Evolutionary conservation across 1,140 invertebrate genomes (phyloP).

Genomic region (Ridgeia piscesae): DNA sequence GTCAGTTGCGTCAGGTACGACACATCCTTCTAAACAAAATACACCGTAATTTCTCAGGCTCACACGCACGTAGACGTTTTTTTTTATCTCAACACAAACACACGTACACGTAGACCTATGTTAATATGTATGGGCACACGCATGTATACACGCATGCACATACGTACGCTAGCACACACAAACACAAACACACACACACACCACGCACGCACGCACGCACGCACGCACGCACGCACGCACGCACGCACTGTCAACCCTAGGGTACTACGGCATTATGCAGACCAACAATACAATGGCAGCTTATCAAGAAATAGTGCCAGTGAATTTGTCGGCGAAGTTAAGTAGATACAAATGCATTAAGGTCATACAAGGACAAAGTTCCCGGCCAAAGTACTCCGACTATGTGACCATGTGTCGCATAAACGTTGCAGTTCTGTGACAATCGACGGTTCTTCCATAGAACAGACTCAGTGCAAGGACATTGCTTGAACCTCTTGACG

Average conservation of each 20-base stretch:
- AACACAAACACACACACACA: not conserved
- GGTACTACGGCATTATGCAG: no score
- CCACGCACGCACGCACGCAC: not conserved
- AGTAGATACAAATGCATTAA: not conserved
- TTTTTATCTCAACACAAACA: no score
- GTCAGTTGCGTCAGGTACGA: not conserved
- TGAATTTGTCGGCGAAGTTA: not conserved
- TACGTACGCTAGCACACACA: not conserved
- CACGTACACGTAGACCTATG: no score
- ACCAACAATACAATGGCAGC: not conserved
- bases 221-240: no score
- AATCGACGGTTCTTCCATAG: not conserved
- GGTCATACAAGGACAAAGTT: not conserved
- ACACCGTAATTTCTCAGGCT: no score
- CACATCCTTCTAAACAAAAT: no score
- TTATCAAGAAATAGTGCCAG: not conserved
- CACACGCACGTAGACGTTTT: not conserved
- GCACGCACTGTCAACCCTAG: no score
- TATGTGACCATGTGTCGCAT: not conserved
- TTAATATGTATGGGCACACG: no score
- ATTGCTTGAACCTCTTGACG: not conserved
- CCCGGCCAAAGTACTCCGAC: not conserved
- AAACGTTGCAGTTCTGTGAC: not conserved
- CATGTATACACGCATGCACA: not conserved
- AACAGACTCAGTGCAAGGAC: not conserved